Base-by-base conservation (phyloP, 1,140 invertebrate genomes). In the Lordiphosa clarofinis region DNA sequence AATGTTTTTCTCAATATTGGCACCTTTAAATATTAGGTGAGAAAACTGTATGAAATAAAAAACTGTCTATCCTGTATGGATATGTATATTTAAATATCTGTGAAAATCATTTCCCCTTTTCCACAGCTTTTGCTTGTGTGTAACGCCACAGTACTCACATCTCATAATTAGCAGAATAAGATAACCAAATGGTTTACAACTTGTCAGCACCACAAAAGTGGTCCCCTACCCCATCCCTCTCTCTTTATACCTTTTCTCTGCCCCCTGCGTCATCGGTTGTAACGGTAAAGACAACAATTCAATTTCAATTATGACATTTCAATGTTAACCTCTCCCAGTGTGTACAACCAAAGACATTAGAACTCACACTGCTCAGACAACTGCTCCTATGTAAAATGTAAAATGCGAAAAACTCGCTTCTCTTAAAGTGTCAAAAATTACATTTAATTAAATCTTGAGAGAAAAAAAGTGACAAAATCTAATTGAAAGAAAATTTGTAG, bases 291-390 rank as follows among this genome's bases (percentile, higher is more conserved):
- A 81, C 75, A 70, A 81, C 81, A 73, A 81, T 82, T 86, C 75
- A 76, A 86, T 86, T 64, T 76, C 33, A 82, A 68, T 86, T 86
- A 86, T 86, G 81, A 86, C 81, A 86, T 71, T 87, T 86, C 81
- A 86, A 86, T 87, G 81, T 67, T 58, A 87, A 86, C 81, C 73
- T 58, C 67, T 38, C 28, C 38, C 43, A 43, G 7, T 43, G 21
- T 4, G 21, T 24, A 5, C 21, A 21, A 15, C 15, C 15, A 15
- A 15, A 15, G 15, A 15, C 15, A 15, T 1, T 15, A 15, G 15
- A 15, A 15, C 15, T 15, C 15, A 15, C 15, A 15, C 15, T 15
- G 15, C 15, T 15, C 15, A 15, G 1, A 15, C 15, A 24, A 37
- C 35, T 54, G 55, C 21, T 15, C 5, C 52, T 24, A 46, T 43